These are phyloP conservation scores for Dicaeum eximium DNA, from an alignment of 2,113 vertebrate species.

Conservation along the genomic window DNA sequence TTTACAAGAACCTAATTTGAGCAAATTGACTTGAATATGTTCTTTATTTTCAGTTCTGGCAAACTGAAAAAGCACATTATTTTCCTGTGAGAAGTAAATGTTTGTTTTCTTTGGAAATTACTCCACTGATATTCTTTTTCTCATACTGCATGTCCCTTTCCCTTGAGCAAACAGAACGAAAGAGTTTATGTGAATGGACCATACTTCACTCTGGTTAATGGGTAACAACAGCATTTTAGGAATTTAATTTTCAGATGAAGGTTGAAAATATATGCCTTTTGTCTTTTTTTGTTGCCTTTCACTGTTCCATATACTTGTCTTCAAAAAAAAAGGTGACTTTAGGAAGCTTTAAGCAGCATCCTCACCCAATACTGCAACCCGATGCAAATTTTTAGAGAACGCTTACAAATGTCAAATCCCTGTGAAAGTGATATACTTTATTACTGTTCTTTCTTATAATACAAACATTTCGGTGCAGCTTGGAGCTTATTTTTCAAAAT, in stretches of 20 bases:
- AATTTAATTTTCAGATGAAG: not conserved
- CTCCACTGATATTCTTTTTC: slow-evolving; percentile 28
- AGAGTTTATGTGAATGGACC: not conserved
- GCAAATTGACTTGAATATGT: slow-evolving; percentile 55
- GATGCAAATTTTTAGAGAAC: slow-evolving; percentile 45
- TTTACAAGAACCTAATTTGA: slow-evolving; percentile 54
- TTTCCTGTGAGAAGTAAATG: not conserved
- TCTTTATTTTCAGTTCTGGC: slow-evolving; percentile 34
- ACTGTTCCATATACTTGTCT: not conserved
- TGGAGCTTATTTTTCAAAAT: slow-evolving; percentile 1
- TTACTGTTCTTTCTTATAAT: slow-evolving; percentile 57
- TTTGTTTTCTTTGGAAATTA: slow-evolving; percentile 39
- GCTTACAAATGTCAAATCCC: slow-evolving; percentile 51
- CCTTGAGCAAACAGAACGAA: not conserved
- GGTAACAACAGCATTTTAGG: not conserved
- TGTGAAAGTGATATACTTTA: slow-evolving; percentile 56
- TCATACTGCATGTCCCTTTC: not conserved
- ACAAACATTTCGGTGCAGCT: slow-evolving; percentile 57
- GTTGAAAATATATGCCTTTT: not conserved
- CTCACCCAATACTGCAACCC: not conserved
- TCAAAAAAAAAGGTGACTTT: not conserved
- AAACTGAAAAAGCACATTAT: slow-evolving; percentile 38
- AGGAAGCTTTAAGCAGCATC: not conserved
- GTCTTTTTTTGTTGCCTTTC: not conserved
- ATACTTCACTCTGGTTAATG: not conserved